Base-by-base conservation (phyloP, 2,888 invertebrate genomes). In the Drosophila maculinotata region DNA sequence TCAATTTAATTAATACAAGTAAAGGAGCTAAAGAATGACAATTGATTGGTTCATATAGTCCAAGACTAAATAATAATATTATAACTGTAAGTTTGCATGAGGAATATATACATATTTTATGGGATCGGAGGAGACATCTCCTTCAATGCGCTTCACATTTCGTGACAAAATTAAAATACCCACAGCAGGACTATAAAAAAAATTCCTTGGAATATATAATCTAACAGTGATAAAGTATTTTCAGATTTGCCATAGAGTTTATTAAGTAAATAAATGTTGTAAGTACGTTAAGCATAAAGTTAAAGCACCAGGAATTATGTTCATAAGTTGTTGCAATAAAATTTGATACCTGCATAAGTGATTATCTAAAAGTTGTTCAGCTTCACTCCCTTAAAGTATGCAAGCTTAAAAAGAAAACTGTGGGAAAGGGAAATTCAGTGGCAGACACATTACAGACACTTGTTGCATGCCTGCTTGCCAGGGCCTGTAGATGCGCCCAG, bases 401-500 rank as follows among this genome's bases (percentile, higher is more conserved):
- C 64, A n/a, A n/a, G n/a, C n/a, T n/a, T 14, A 31, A 35, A 36
- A 36, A 25, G 15, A 20, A 31, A 25, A 42, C 25, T 5, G 31
- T 60, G 54, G 15, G 23, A 39, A 33, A 45, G 31, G 39, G 23
- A 52, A 25, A 17, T 33, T 28, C 7, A 17, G 23, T 14, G 15
- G 12, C 12, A 33, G 38, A 42, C 20, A 39, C 35, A 15, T 1
- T 15, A 6, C 39, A 7, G 31, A 54, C 58, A 77, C 81, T 77
- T 77, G 77, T 80, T 80, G 76, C 76, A 31, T 33, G 44, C 33
- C 45, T 3, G 14, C 23, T 26, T 25, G 42, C n/a, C 14, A 2
- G 15, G 23, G 33, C 23, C 9, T 38, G 48, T 39, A 25, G 39
- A 47, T 59, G 14, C 51, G 38, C 9, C 45, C 44, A 28, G 72